These are phyloP conservation scores for Echinops telfairi DNA, from an alignment of 2,113 vertebrate species.

Conservation along the genomic window DNA sequence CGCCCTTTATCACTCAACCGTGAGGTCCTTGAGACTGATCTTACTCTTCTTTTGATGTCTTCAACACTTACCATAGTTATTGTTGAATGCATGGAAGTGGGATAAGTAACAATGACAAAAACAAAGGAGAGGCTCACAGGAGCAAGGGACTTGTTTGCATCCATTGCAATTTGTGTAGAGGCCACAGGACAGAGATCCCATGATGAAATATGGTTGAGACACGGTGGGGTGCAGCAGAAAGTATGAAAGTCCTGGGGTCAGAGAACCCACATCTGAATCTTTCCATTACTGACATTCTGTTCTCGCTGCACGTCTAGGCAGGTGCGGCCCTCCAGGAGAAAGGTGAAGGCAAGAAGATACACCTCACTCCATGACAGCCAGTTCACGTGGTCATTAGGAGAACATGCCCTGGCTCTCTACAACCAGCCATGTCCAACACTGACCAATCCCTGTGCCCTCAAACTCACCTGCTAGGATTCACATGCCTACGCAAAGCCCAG, in stretches of 20 bases:
- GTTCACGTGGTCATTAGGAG: too few relatives aligned
- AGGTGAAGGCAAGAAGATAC: background rate
- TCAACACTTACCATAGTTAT: background rate
- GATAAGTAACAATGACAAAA: background rate
- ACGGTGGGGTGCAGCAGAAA: background rate
- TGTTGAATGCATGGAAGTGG: background rate
- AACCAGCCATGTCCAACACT: background rate
- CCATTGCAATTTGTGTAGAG: background rate
- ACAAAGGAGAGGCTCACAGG: background rate
- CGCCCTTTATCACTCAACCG: background rate
- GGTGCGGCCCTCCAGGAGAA: too few relatives aligned
- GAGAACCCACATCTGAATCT: background rate
- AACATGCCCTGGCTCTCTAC: too few relatives aligned
- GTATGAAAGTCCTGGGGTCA: background rate
- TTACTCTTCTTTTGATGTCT: background rate
- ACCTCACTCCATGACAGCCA: background rate
- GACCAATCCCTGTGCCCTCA: background rate
- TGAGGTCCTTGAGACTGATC: conserved; percentile 11
- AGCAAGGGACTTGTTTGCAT: background rate
- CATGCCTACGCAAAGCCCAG: background rate
- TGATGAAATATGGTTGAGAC: background rate
- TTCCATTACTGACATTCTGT: background rate
- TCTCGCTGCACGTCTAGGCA: background rate
- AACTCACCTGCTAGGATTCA: background rate
- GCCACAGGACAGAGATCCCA: background rate